phyloP scores from a whole-genome alignment of 2,113 vertebrate genomes.

The Mystacornis crossleyi region DNA sequence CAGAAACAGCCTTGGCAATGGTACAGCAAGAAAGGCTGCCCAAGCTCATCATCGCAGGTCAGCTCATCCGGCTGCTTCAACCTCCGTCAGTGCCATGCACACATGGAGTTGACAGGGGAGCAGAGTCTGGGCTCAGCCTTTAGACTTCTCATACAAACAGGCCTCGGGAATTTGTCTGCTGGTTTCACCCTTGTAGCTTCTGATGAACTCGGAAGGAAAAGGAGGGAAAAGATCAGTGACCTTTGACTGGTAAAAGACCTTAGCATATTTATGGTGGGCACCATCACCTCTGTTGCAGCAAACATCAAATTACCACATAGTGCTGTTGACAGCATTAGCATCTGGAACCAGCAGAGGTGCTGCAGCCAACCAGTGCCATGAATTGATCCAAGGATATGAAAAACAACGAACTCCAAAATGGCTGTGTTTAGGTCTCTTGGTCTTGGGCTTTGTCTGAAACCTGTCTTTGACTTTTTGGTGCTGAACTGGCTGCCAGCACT shows the following conservation, averaged over 20 bases:
- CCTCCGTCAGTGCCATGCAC: background rate
- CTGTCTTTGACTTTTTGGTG: background rate
- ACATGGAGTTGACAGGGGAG: background rate
- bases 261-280: background rate
- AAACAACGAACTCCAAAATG: background rate
- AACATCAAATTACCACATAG: background rate
- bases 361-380: background rate
- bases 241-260: background rate
- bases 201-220: background rate
- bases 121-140: background rate
- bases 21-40: background rate
- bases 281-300: background rate
- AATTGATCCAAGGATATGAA: background rate
- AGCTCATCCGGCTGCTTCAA: background rate
- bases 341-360: background rate
- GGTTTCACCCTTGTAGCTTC: constrained; percentile 10
- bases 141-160: background rate
- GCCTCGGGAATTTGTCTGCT: background rate
- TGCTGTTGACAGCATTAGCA: background rate
- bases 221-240: background rate
- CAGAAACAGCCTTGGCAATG: background rate
- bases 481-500: background rate
- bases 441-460: background rate
- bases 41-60: background rate
- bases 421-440: background rate